A percentile compares a stretch with the other conserved stretches of the same genome.
Conservation (phyloP, 2,888 invertebrate species). For the Conops quadrifasciatus region DNA sequence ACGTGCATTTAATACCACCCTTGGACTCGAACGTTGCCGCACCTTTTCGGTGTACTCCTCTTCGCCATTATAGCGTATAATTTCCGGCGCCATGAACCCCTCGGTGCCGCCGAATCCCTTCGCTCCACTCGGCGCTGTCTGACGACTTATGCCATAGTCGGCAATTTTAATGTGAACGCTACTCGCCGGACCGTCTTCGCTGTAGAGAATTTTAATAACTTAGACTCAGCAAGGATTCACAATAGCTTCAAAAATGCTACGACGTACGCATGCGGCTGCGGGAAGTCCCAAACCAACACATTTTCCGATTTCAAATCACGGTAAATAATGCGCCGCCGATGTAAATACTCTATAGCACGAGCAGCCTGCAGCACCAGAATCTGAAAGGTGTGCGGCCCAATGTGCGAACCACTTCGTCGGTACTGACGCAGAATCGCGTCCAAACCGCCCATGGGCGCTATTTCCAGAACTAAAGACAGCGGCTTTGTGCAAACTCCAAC, state of each 20-base stretch:
- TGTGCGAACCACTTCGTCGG: conserved; percentile 81
- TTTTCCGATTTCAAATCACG: conserved; percentile 86
- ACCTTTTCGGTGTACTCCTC: conserved; percentile 98
- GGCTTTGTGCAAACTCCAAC: conserved; percentile 91
- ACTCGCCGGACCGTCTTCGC: conserved; percentile 72
- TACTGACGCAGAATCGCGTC: conserved; percentile 86
- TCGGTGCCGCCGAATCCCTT: conserved; percentile 99
- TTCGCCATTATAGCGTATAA: conserved; percentile 97
- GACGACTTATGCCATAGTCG: conserved; percentile 94
- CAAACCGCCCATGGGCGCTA: conserved; percentile 91
- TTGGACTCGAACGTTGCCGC: neutral
- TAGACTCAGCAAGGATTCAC: conserved; percentile 5
- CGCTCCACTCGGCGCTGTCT: conserved; percentile 88
- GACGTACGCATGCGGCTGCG: conserved; percentile 71
- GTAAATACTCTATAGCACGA: conserved; percentile 94
- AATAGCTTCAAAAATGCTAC: neutral
- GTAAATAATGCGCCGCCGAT: conserved; percentile 92
- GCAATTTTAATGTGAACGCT: conserved; percentile 91
- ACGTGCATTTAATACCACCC: neutral
- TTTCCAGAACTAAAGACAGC: conserved; percentile 84
- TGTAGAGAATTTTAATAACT: conserved; percentile 34
- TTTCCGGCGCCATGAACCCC: conserved; percentile 99
- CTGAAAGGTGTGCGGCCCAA: conserved; percentile 83
- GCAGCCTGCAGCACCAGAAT: conserved; percentile 89
- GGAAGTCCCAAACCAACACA: conserved; percentile 97